Evolutionary conservation across 2,888 invertebrate species (phyloP).

Genomic region (Oscheius myriophilus): DNA sequence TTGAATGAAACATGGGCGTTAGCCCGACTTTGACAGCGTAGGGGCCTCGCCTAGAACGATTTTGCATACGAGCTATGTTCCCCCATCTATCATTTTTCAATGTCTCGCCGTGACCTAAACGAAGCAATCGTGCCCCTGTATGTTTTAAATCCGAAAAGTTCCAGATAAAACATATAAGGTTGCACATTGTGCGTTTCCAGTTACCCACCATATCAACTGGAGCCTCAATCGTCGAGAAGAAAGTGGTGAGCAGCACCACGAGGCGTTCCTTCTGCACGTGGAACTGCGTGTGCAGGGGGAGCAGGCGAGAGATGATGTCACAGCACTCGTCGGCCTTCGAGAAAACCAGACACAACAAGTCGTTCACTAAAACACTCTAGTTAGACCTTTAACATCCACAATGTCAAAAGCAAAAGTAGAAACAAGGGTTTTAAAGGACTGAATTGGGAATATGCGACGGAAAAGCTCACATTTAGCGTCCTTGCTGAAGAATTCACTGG

Average conservation of each 20-base stretch:
- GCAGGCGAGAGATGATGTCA: conserved; percentile 22
- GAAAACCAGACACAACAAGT: conserved; percentile 5
- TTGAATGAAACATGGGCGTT: too few relatives aligned
- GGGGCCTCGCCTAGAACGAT: too few relatives aligned
- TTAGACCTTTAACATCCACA: not conserved
- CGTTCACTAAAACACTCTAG: conserved; percentile 19
- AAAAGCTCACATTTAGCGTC: conserved; percentile 8
- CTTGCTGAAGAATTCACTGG: conserved; percentile 18
- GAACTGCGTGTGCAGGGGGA: conserved; percentile 27
- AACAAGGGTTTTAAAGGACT: not conserved
- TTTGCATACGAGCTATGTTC: too few relatives aligned
- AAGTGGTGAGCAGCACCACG: conserved; percentile 16
- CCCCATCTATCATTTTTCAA: too few relatives aligned
- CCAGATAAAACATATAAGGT: too few relatives aligned
- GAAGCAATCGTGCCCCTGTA: too few relatives aligned
- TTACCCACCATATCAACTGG: conserved; percentile 24
- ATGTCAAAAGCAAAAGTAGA: not conserved
- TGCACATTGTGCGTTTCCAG: not conserved
- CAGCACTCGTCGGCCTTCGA: conserved; percentile 20
- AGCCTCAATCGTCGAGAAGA: conserved; percentile 26
- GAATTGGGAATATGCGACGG: not conserved
- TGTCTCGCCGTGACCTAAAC: too few relatives aligned
- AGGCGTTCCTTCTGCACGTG: conserved; percentile 27
- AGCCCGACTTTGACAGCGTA: too few relatives aligned
- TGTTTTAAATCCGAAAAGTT: too few relatives aligned